Conservation (phyloP, 2,888 invertebrate genomes). For the Unio pictorum region DNA sequence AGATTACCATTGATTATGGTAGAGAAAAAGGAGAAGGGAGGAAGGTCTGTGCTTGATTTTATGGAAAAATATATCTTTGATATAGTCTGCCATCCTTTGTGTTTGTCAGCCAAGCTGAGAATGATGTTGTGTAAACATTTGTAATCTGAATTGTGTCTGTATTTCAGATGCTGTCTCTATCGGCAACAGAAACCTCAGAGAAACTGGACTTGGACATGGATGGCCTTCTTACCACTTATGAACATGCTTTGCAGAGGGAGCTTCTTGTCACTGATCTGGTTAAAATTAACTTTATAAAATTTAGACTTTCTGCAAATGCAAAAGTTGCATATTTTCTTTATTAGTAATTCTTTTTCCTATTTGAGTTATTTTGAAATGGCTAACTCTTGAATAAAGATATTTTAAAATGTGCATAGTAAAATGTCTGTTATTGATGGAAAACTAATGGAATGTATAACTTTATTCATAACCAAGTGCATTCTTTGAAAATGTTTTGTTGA, state of each 20-base stretch:
- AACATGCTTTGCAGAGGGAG: conserved; percentile 56
- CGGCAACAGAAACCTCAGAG: conserved; percentile 12
- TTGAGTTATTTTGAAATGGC: too few relatives aligned
- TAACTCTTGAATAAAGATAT: background rate
- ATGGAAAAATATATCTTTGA: background rate
- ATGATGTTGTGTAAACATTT: background rate
- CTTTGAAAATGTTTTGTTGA: too few relatives aligned
- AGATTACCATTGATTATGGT: too few relatives aligned
- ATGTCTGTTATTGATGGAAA: background rate
- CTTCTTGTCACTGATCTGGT: conserved; percentile 54
- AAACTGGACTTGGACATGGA: conserved; percentile 45
- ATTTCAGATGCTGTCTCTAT: conserved; percentile 39
- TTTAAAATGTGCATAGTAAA: background rate
- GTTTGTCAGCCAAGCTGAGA: background rate
- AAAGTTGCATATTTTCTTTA: too few relatives aligned
- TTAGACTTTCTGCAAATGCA: too few relatives aligned
- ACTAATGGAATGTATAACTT: background rate
- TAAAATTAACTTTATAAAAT: background rate
- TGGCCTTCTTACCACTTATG: conserved; percentile 47
- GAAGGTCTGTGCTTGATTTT: too few relatives aligned
- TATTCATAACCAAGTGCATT: too few relatives aligned
- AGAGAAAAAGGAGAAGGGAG: too few relatives aligned
- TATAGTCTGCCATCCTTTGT: background rate
- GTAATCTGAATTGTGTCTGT: background rate
- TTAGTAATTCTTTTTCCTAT: background rate